phyloP scores from a whole-genome alignment of 2,113 vertebrate species.

The Myrmecobius fasciatus region DNA sequence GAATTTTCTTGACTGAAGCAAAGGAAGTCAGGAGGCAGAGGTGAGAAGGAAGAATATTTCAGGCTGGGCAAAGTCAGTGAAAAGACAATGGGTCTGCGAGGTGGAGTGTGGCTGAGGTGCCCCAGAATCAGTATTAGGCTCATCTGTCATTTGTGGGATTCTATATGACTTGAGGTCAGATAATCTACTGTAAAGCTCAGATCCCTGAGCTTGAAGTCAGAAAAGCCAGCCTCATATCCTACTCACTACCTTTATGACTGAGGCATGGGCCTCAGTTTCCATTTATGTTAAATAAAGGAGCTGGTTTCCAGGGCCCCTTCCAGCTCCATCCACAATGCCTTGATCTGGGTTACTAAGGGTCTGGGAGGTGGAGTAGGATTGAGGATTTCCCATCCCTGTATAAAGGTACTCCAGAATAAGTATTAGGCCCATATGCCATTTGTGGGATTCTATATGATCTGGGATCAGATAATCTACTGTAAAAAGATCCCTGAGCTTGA shows the following conservation, averaged over 20 bases:
- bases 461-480: background rate
- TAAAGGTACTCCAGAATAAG: background rate
- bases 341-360: too few relatives aligned
- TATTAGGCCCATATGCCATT: background rate
- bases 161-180: background rate
- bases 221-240: background rate
- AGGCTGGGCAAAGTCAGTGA: background rate
- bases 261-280: background rate
- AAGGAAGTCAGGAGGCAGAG: background rate
- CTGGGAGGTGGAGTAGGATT: background rate
- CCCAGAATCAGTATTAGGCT: background rate
- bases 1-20: background rate
- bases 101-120: background rate
- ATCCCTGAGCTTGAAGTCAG: background rate
- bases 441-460: slow-evolving; percentile 47
- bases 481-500: background rate
- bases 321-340: background rate
- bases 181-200: background rate
- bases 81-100: background rate
- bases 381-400: background rate
- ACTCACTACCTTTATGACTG: background rate
- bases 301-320: background rate
- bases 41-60: background rate
- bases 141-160: slow-evolving; percentile 34
- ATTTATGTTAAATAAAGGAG: background rate